phyloP scores from a whole-genome alignment of 2,797 vertebrate species.

The Myotis findleyi region DNA sequence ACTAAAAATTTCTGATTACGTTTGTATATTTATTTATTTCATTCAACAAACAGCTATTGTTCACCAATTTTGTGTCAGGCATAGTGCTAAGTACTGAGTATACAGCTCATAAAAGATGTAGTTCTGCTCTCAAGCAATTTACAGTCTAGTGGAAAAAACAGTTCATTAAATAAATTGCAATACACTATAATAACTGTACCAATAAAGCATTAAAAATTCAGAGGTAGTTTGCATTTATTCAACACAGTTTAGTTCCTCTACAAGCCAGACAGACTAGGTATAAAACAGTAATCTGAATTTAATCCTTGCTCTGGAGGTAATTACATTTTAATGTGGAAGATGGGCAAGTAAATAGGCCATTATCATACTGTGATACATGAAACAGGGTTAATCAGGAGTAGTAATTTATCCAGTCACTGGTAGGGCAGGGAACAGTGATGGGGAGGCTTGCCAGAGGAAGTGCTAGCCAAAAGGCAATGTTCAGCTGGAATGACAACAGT shows the following conservation, averaged over 20 bases:
- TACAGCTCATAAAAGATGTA: background rate
- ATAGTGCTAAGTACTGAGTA: background rate
- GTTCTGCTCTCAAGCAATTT: background rate
- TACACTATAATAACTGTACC: background rate
- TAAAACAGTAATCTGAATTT: conserved; percentile 45
- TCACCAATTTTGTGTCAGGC: background rate
- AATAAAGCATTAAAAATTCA: background rate
- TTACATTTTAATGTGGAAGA: conserved; percentile 34
- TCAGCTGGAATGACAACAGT: background rate
- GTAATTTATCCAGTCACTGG: background rate
- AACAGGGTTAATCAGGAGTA: background rate
- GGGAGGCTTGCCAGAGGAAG: background rate
- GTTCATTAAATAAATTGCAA: background rate
- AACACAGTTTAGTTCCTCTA: background rate
- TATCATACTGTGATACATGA: background rate
- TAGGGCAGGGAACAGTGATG: too few species aligned
- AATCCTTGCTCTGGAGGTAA: conserved; percentile 1
- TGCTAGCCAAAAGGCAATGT: background rate
- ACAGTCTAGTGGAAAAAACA: background rate
- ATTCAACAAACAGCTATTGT: background rate
- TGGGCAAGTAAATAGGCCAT: background rate
- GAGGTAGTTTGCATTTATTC: background rate
- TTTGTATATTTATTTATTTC: background rate
- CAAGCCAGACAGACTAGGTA: background rate
- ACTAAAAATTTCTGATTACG: background rate